A percentile compares a stretch with the other conserved stretches of the same genome.
phyloP scores from a whole-genome alignment of 1,140 invertebrate species.

The Aporrectodea caliginosa region DNA sequence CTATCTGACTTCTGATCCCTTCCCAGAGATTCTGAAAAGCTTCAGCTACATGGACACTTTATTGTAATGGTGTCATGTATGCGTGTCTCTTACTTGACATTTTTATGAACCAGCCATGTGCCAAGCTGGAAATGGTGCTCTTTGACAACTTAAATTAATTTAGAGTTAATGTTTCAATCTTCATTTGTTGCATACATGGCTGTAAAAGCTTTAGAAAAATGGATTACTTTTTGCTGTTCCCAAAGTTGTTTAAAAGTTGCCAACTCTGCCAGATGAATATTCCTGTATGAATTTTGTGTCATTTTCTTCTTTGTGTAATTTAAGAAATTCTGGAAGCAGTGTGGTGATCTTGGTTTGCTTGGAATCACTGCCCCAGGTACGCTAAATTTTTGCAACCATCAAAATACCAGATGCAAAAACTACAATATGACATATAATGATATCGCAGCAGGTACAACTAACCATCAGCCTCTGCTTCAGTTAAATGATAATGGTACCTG shows the following conservation, averaged over 20 bases:
- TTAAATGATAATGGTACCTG: too few relatives aligned
- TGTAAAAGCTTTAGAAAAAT: not conserved
- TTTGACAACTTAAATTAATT: not conserved
- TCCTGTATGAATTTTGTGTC: not conserved
- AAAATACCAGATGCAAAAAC: too few relatives aligned
- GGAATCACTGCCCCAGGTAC: constrained; percentile 78
- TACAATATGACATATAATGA: too few relatives aligned
- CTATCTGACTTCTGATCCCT: too few relatives aligned
- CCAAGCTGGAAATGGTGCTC: too few relatives aligned
- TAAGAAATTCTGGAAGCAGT: constrained; percentile 82
- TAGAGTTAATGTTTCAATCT: not conserved
- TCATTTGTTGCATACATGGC: not conserved
- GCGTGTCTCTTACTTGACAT: not conserved
- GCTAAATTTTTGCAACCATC: constrained; percentile 27
- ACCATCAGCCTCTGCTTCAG: too few relatives aligned
- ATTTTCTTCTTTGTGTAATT: constrained; percentile 37
- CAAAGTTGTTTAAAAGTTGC: not conserved
- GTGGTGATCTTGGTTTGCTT: constrained; percentile 82
- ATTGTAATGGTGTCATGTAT: not conserved
- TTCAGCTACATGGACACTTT: not conserved
- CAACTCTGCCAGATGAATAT: not conserved
- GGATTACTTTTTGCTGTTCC: not conserved
- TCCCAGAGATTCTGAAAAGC: not conserved
- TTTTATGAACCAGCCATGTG: too few relatives aligned
- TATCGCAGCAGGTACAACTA: too few relatives aligned